Percentiles rank a stretch among this genome's conserved stretches.
Conservation (phyloP, 2,888 invertebrate genomes). For the Netelia virgata region DNA sequence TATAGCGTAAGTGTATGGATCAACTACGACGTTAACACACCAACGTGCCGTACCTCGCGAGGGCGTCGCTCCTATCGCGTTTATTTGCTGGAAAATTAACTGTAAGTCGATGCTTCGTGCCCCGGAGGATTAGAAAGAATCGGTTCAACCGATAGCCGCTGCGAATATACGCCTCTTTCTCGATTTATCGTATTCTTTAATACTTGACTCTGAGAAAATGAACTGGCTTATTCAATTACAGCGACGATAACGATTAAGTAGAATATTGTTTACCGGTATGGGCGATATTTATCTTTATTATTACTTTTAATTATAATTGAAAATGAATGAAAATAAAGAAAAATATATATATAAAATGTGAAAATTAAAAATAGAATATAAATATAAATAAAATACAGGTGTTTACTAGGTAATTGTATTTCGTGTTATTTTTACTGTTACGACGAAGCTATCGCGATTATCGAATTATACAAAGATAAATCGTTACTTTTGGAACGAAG, state of each 20-base stretch:
- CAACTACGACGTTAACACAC: conserved; percentile 46
- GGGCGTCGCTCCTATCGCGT: conserved; percentile 67
- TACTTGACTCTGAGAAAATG: conserved; percentile 20
- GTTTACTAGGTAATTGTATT: no score
- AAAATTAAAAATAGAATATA: no score
- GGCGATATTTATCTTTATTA: neutral
- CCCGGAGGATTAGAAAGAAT: conserved; percentile 69
- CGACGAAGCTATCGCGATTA: no score
- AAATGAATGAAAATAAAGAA: no score
- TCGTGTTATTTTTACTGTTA: no score
- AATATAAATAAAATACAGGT: no score
- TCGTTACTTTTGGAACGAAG: neutral
- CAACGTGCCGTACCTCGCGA: conserved; percentile 50
- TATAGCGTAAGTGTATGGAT: conserved; percentile 30
- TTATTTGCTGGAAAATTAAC: conserved; percentile 80
- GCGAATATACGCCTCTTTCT: conserved; percentile 55
- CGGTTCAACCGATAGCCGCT: conserved; percentile 63
- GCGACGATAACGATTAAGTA: neutral
- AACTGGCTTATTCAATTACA: conserved; percentile 8
- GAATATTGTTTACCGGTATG: neutral
- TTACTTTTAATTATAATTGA: neutral
- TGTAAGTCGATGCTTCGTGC: conserved; percentile 68
- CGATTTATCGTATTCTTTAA: conserved; percentile 29
- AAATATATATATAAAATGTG: no score
- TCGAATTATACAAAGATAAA: neutral